Conservation (phyloP, 2,888 invertebrate genomes). For the Drosophila yooni region DNA sequence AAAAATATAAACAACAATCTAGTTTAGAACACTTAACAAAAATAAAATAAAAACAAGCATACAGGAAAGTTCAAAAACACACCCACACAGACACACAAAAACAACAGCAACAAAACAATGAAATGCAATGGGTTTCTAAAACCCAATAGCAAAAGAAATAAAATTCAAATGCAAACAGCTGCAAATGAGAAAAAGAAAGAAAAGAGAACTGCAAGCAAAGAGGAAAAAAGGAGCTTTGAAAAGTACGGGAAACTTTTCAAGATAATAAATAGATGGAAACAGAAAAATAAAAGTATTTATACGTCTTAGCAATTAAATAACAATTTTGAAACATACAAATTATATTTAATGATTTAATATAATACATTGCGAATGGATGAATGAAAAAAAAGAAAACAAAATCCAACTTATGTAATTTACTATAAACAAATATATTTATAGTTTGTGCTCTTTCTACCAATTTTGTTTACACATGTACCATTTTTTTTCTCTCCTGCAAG, state of each 20-base stretch:
- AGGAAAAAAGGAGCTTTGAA: constrained; percentile 18
- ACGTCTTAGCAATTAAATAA: constrained; percentile 75
- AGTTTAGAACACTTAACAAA: constrained; percentile 59
- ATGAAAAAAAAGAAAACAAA: constrained; percentile 42
- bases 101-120: constrained; percentile 13
- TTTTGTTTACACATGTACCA: constrained; percentile 31
- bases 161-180: constrained; percentile 37
- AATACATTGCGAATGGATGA: constrained; percentile 57
- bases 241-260: constrained; percentile 38
- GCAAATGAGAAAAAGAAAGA: constrained; percentile 14
- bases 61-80: constrained; percentile 64
- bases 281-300: constrained; percentile 72
- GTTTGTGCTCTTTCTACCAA: constrained; percentile 67
- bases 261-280: constrained; percentile 40
- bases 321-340: constrained; percentile 73
- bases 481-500: constrained; percentile 24
- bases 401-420: constrained; percentile 60
- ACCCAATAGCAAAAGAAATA: constrained; percentile 32
- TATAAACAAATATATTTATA: constrained; percentile 71
- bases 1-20: constrained; percentile 58
- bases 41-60: constrained; percentile 45
- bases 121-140: constrained; percentile 54
- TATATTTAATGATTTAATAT: constrained; percentile 74
- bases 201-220: constrained; percentile 11
- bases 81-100: constrained; percentile 23